Evolutionary conservation across 2,888 invertebrate genomes (phyloP), one percentile per base, ranked within the genome.

Genomic region (Hydrotaea cyrtoneurina): DNA sequence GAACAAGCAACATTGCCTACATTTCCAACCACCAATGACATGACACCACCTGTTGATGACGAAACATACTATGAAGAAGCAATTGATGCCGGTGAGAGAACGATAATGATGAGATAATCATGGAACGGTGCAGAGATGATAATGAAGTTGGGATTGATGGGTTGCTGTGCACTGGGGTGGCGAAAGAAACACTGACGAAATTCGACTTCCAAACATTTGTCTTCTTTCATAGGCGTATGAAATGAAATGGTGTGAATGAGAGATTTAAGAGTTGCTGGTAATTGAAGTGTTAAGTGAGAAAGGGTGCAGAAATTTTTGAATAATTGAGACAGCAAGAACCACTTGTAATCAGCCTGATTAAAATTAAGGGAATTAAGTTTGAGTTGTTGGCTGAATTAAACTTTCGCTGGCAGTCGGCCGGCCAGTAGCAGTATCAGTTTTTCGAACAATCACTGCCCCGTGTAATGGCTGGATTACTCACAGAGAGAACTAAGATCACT

Each of bases 41-140:
- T 57, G 11, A 19, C 57, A 69, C 57, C 53, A 78, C 59, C 59
- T 78, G 71, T 71, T 78, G 78, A 57, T 78, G n/a, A 57, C 19
- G 13, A 66, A 13, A 31, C 23, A 15, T 21, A 73, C 19, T 26
- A 55, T 11, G 31, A 46, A 31, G 31, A 31, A 31, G 31, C n/a
- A n/a, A n/a, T n/a, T n/a, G n/a, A n/a, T n/a, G n/a, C 2, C 31
- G 31, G 31, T 31, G 31, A 31, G 31, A 7, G 31, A n/a, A n/a
- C 7, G 31, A 31, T 31, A 31, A 31, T 31, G 31, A 31, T 31
- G 31, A 31, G 31, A 31, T 31, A 7, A 31, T 31, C 3, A 31
- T 31, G 31, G 31, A 7, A 2, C 31, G 53, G 53, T 21, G 0
- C 46, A 13, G 15, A 15, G 36, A 36, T 53, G n/a, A 73, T 57